phyloP scores from a whole-genome alignment of 1,140 invertebrate species.

The Coptotermes formosanus region DNA sequence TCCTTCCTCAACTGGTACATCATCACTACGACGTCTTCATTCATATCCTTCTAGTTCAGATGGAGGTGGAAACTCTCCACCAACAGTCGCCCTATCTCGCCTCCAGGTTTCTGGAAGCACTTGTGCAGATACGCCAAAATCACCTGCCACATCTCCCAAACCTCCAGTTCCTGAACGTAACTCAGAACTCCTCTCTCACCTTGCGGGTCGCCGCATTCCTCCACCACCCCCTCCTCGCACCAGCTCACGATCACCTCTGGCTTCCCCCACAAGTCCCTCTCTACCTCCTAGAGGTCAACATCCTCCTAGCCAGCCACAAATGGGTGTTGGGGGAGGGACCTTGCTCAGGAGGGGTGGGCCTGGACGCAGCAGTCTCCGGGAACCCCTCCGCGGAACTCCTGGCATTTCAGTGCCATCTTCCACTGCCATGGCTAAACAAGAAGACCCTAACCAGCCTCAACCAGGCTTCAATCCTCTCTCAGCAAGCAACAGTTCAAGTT shows the following conservation, averaged over 20 bases:
- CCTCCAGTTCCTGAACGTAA: slow-evolving; percentile 77
- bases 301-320: slow-evolving; percentile 40
- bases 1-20: slow-evolving; percentile 41
- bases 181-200: slow-evolving; percentile 63
- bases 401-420: slow-evolving; percentile 31
- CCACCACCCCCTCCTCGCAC: slow-evolving; percentile 83
- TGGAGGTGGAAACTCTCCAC: slow-evolving; percentile 59
- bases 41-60: slow-evolving; percentile 74
- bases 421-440: background rate
- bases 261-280: slow-evolving; percentile 70
- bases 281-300: slow-evolving; percentile 50
- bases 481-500: slow-evolving; percentile 63
- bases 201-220: slow-evolving; percentile 69
- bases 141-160: slow-evolving; percentile 53
- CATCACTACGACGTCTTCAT: slow-evolving; percentile 64
- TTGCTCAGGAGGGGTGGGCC: slow-evolving; percentile 39
- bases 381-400: slow-evolving; percentile 33
- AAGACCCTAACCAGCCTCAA: slow-evolving; percentile 3
- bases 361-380: slow-evolving; percentile 44
- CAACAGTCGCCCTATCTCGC: slow-evolving; percentile 42
- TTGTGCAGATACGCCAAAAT: slow-evolving; percentile 17
- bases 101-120: slow-evolving; percentile 29
- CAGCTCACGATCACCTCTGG: slow-evolving; percentile 75
- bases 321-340: slow-evolving; percentile 36
- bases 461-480: slow-evolving; percentile 44